Evolutionary conservation across 2,797 vertebrate genomes (phyloP).

Genomic region (Holocentrus rufus): DNA sequence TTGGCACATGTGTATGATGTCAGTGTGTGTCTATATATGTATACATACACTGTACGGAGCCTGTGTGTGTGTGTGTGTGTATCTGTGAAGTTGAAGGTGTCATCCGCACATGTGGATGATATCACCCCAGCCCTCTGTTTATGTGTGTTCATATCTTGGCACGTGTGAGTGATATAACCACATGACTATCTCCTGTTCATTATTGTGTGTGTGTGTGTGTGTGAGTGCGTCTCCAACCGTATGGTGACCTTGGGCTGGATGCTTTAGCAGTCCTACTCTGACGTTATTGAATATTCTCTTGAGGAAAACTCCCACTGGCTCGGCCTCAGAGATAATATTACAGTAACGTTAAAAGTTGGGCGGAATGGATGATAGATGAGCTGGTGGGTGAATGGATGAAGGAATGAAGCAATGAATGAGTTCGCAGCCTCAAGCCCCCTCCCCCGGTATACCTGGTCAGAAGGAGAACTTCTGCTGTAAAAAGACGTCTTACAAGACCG

Average conservation of each 20-base stretch:
- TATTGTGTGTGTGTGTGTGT: background rate
- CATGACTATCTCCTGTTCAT: background rate
- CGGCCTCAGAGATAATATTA: constrained; percentile 33
- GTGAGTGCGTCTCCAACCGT: background rate
- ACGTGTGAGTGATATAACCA: background rate
- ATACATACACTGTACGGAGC: background rate
- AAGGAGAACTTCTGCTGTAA: no score
- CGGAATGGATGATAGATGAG: constrained; percentile 14
- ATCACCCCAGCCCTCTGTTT: no score
- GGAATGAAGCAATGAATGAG: constrained; percentile 3
- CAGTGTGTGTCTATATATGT: constrained; percentile 6
- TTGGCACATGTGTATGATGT: constrained; percentile 56
- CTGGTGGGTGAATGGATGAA: constrained; percentile 9
- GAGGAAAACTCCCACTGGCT: constrained; percentile 52
- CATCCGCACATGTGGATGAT: background rate
- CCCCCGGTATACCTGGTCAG: no score
- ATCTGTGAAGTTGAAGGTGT: background rate
- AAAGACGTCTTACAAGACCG: no score
- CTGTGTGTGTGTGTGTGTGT: constrained; percentile 26
- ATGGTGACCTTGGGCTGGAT: constrained; percentile 48
- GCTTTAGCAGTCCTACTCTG: constrained; percentile 34
- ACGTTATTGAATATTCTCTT: constrained; percentile 54
- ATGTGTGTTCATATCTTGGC: background rate
- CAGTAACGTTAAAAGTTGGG: constrained; percentile 7
- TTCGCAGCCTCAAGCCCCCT: background rate